Percentiles rank a stretch among this genome's conserved stretches.
phyloP scores from a whole-genome alignment of 2,888 invertebrate genomes.

The Calephelis perditalis region DNA sequence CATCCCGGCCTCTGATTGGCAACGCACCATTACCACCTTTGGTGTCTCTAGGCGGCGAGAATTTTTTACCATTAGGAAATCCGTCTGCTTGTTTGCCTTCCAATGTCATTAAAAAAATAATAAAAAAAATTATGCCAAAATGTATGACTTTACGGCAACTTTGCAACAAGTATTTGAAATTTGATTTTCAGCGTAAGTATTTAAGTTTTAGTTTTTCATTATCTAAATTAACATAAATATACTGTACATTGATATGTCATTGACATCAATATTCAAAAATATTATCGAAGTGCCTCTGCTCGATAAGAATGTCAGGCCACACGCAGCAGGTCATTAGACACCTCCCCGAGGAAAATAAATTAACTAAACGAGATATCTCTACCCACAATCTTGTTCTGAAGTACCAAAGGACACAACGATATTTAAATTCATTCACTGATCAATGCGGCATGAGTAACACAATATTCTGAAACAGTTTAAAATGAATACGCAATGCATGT shows the following conservation, averaged over 20 bases:
- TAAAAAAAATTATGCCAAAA: too few species aligned
- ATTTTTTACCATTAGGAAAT: too few species aligned
- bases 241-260: constrained; percentile 58
- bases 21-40: too few species aligned
- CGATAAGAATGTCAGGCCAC: constrained; percentile 76
- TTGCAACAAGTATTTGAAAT: too few species aligned
- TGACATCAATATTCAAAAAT: constrained; percentile 69
- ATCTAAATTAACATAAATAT: constrained; percentile 24
- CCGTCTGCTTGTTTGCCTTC: too few species aligned
- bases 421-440: not conserved
- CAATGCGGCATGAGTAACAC: constrained; percentile 22
- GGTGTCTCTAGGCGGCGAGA: too few species aligned
- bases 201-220: too few species aligned
- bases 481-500: constrained; percentile 36
- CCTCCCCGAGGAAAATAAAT: constrained; percentile 73
- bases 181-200: too few species aligned
- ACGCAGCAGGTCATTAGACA: constrained; percentile 76
- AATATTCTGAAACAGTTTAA: not conserved
- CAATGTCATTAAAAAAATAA: too few species aligned
- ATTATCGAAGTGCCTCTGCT: constrained; percentile 68
- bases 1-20: too few species aligned
- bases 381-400: constrained; percentile 54
- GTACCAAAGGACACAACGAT: constrained; percentile 35
- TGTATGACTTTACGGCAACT: too few species aligned
- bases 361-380: constrained; percentile 73